phyloP scores from a whole-genome alignment of 2,797 vertebrate species.

The Cebuella pygmaea region DNA sequence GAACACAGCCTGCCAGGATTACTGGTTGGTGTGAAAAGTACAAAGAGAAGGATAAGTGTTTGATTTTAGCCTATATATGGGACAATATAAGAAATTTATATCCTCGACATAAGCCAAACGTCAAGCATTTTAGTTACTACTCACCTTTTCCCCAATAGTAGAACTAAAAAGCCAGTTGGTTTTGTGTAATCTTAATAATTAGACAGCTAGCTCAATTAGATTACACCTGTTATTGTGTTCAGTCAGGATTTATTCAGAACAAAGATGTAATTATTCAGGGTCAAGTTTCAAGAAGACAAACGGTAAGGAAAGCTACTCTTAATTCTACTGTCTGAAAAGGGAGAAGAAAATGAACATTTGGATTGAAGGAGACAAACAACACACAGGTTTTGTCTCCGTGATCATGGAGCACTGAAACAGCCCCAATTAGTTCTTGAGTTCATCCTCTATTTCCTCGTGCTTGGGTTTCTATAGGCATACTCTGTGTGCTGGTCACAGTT shows the following conservation, averaged over 20 bases:
- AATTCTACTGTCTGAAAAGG: neutral
- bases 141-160: neutral
- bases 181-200: neutral
- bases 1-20: neutral
- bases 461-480: neutral
- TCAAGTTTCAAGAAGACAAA: neutral
- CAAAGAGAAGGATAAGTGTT: neutral
- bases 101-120: neutral
- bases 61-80: neutral
- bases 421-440: neutral
- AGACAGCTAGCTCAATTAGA: neutral
- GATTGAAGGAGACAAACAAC: neutral
- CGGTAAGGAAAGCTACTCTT: neutral
- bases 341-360: neutral
- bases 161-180: neutral
- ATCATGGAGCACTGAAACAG: neutral
- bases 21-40: neutral
- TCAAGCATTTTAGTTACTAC: neutral
- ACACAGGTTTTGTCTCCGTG: neutral
- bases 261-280: neutral
- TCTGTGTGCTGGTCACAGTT: neutral
- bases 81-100: neutral
- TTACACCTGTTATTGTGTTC: neutral
- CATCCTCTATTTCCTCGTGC: neutral
- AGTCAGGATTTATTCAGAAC: neutral